Conservation (phyloP, 1,140 invertebrate species). For the Drepana arcuata region DNA sequence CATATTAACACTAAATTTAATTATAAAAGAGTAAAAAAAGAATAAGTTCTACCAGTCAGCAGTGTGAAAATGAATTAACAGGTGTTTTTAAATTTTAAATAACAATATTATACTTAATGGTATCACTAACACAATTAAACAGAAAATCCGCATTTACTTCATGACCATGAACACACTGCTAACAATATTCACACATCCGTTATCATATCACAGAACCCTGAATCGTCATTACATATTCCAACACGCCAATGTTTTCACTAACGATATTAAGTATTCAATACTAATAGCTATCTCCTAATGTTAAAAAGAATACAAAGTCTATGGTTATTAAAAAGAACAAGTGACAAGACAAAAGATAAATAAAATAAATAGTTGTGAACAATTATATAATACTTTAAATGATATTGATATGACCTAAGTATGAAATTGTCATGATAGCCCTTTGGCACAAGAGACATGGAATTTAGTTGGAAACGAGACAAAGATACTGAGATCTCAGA, state of each 20-base stretch:
- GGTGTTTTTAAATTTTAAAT: no score
- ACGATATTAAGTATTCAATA: no score
- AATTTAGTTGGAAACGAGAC: slow-evolving; percentile 18
- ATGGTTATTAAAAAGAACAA: slow-evolving; percentile 1
- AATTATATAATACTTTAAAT: slow-evolving; percentile 31
- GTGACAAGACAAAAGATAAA: slow-evolving; percentile 31
- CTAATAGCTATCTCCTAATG: background rate
- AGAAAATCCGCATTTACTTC: no score
- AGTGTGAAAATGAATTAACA: no score
- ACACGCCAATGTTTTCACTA: slow-evolving; percentile 12
- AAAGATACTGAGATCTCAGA: slow-evolving; percentile 55
- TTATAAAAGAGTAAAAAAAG: slow-evolving; percentile 13
- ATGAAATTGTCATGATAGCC: slow-evolving; percentile 54
- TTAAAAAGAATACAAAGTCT: background rate
- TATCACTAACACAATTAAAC: no score
- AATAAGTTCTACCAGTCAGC: slow-evolving; percentile 9
- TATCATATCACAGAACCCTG: slow-evolving; percentile 53
- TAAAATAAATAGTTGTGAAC: slow-evolving; percentile 54
- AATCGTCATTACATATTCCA: slow-evolving; percentile 19
- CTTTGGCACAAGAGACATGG: slow-evolving; percentile 58
- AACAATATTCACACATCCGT: slow-evolving; percentile 21
- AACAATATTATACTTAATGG: no score
- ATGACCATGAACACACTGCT: no score
- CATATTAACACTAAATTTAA: slow-evolving; percentile 4
- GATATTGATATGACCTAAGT: slow-evolving; percentile 6